A percentile compares a stretch with the other conserved stretches of the same genome.
Conservation (phyloP, 2,113 vertebrate genomes). For the Rhynchopsitta pachyrhyncha region DNA sequence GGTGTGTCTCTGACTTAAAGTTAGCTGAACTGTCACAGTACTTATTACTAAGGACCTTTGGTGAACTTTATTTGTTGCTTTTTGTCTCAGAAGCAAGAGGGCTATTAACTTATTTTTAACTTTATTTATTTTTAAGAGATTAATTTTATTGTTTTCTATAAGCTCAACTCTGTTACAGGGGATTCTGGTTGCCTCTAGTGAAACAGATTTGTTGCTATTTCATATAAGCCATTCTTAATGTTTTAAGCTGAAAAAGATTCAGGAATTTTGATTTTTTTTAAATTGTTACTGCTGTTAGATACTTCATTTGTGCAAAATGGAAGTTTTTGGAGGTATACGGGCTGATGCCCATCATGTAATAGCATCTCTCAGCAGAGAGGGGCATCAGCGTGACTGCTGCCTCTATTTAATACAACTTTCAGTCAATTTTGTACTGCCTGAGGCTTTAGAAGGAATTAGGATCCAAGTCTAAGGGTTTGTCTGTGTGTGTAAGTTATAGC, state of each 20-base stretch:
- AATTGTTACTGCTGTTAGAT: background rate
- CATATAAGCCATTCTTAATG: background rate
- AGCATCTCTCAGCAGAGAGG: background rate
- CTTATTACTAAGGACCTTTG: background rate
- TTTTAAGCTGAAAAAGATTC: background rate
- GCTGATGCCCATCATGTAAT: rapidly evolving
- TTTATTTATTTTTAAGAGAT: background rate
- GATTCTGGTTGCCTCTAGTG: background rate
- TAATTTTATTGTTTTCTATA: background rate
- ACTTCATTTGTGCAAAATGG: background rate
- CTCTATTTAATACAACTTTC: background rate
- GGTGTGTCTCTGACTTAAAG: background rate
- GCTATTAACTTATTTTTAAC: background rate
- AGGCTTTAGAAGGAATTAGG: slow-evolving; percentile 29
- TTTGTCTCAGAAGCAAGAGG: background rate
- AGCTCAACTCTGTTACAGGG: rapidly evolving
- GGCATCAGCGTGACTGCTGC: background rate
- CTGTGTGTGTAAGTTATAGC: slow-evolving; percentile 27
- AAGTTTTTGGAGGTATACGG: rapidly evolving
- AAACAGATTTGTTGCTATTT: background rate
- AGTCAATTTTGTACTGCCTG: slow-evolving; percentile 3
- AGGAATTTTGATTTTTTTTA: rapidly evolving
- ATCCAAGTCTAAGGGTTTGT: background rate
- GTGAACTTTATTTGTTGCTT: background rate
- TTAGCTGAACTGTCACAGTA: rapidly evolving